phyloP scores from a whole-genome alignment of 1,140 invertebrate genomes.

The Steinernema feltiae region DNA sequence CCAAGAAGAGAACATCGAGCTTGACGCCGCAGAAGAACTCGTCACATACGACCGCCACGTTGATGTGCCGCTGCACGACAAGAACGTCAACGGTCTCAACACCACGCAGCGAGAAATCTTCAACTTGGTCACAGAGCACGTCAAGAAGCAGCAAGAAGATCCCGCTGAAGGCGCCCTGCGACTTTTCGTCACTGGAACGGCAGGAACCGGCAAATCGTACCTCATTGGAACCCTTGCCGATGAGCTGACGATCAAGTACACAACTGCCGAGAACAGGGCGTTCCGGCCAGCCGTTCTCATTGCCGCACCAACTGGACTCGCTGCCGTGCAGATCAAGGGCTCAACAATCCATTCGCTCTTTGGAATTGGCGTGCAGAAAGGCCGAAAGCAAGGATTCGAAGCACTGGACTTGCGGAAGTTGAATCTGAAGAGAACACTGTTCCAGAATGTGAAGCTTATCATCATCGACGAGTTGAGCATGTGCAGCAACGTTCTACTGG shows the following conservation, averaged over 20 bases:
- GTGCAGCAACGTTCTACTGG: not conserved
- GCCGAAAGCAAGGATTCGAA: not conserved
- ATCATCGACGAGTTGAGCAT: slow-evolving; percentile 24
- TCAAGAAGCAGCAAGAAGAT: not conserved
- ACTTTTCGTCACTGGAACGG: not conserved
- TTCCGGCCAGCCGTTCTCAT: slow-evolving; percentile 5
- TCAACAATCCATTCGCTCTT: slow-evolving; percentile 7
- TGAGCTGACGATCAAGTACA: not conserved
- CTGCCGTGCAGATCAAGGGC: slow-evolving; percentile 11
- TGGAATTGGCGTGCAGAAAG: not conserved
- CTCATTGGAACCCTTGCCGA: slow-evolving; percentile 12
- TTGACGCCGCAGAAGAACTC: not conserved
- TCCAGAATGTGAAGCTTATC: not conserved
- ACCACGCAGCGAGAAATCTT: not conserved
- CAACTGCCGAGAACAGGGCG: not conserved
- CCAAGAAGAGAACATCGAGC: not conserved
- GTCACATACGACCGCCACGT: not conserved
- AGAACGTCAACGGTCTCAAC: not conserved
- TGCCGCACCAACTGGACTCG: slow-evolving; percentile 17
- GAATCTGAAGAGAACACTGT: not conserved
- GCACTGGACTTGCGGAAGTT: not conserved
- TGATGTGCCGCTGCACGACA: not conserved
- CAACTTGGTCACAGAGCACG: not conserved
- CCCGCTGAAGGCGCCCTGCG: not conserved
- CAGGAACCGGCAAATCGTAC: slow-evolving; percentile 20